A percentile compares a stretch with the other conserved stretches of the same genome.
phyloP scores from a whole-genome alignment of 2,797 vertebrate species.

The Hydrocynus forskahlii region DNA sequence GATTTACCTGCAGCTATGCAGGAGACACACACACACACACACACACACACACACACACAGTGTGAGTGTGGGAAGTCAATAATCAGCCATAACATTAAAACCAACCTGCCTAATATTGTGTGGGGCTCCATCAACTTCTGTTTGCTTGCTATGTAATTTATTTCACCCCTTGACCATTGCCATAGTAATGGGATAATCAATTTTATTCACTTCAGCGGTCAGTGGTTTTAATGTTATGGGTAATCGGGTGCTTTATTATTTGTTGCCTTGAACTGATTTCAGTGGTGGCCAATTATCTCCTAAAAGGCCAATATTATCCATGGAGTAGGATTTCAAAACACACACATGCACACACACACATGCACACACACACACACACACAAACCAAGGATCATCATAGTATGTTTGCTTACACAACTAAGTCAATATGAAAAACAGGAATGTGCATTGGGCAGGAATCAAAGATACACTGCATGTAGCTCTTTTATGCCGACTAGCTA shows the following conservation, averaged over 20 bases:
- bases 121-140: too few species aligned
- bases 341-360: conserved; percentile 19
- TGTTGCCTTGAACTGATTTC: conserved; percentile 1
- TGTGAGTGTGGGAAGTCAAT: too few species aligned
- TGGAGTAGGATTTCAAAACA: conserved; percentile 17
- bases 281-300: conserved; percentile 22
- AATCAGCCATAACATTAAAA: too few species aligned
- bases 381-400: neutral
- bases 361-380: neutral
- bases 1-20: neutral
- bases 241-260: neutral
- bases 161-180: too few species aligned
- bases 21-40: neutral
- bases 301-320: conserved; percentile 58
- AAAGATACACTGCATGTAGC: neutral
- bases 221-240: too few species aligned
- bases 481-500: neutral
- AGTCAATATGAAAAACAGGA: conserved; percentile 31
- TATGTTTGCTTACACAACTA: conserved; percentile 7
- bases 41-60: neutral
- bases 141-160: too few species aligned
- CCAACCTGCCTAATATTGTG: too few species aligned
- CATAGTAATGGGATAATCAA: too few species aligned
- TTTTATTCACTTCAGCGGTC: too few species aligned
- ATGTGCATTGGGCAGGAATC: neutral